A percentile compares a stretch with the other conserved stretches of the same genome.
Conservation (phyloP, 2,888 invertebrate genomes). For the Apeira syringaria region DNA sequence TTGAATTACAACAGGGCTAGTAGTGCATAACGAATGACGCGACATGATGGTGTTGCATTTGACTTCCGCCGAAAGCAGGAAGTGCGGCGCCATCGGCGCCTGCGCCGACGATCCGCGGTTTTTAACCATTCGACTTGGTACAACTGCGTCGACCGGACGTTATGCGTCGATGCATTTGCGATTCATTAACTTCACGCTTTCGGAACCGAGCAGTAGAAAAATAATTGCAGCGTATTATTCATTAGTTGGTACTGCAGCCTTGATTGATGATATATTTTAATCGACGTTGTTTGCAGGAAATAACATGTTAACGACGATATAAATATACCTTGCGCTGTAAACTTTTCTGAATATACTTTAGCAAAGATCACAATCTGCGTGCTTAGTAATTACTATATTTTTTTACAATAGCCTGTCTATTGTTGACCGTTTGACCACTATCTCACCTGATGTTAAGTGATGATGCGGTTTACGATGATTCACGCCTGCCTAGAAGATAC, state of each 20-base stretch:
- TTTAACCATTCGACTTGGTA: slow-evolving; percentile 51
- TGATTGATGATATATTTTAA: slow-evolving; percentile 13
- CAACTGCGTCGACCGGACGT: slow-evolving; percentile 59
- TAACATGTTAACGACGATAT: slow-evolving; percentile 1
- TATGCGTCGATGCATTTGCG: slow-evolving; percentile 46
- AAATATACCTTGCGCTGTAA: background rate
- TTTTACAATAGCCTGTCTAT: no score
- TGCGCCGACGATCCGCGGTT: slow-evolving; percentile 55
- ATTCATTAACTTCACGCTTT: slow-evolving; percentile 45
- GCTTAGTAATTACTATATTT: no score
- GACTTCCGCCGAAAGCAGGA: slow-evolving; percentile 70
- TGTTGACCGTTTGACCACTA: no score
- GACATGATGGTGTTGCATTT: slow-evolving; percentile 60
- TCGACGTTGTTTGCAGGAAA: slow-evolving; percentile 1
- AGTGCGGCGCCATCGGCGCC: slow-evolving; percentile 69
- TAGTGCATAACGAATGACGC: slow-evolving; percentile 67
- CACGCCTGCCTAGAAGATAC: no score
- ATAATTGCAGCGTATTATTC: slow-evolving; percentile 30
- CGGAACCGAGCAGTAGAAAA: slow-evolving; percentile 29
- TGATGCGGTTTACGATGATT: no score
- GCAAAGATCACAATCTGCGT: slow-evolving; percentile 2
- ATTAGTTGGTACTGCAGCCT: slow-evolving; percentile 11
- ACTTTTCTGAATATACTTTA: background rate
- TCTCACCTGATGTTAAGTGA: no score
- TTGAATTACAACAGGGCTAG: slow-evolving; percentile 55